Conservation (phyloP, 2,113 vertebrate genomes). For the Otocyon megalotis region DNA sequence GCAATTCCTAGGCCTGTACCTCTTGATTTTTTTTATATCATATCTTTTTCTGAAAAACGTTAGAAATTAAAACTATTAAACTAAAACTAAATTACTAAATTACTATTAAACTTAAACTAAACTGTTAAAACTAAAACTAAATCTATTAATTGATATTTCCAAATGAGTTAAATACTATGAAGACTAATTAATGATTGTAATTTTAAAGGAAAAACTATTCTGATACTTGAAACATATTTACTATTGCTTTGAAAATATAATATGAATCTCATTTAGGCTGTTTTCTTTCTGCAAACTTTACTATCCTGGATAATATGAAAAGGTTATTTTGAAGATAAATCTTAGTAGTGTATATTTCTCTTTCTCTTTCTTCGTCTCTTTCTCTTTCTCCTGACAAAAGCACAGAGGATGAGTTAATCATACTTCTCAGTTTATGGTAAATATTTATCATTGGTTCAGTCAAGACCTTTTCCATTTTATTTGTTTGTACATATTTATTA, state of each 20-base stretch:
- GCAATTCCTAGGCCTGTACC: neutral
- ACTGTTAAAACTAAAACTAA: no score
- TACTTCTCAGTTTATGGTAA: neutral
- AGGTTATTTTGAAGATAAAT: neutral
- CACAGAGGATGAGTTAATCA: neutral
- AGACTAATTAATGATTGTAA: neutral
- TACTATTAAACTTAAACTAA: no score
- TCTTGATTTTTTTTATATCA: neutral
- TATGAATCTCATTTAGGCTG: neutral
- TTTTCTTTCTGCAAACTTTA: neutral
- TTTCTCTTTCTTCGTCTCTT: neutral
- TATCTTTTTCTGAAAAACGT: neutral
- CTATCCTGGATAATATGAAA: neutral
- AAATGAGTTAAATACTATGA: neutral
- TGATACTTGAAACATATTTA: neutral
- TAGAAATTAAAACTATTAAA: neutral
- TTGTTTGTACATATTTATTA: neutral
- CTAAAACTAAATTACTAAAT: no score
- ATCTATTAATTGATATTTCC: neutral
- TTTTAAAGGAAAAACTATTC: conserved; percentile 11
- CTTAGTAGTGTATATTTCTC: neutral
- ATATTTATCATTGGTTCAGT: neutral
- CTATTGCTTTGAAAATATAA: conserved; percentile 10
- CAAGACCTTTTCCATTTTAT: neutral
- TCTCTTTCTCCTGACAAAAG: neutral